Evolutionary conservation across 2,113 vertebrate species (phyloP), one percentile per base, ranked within the genome.

Genomic region (Promerops cafer): DNA sequence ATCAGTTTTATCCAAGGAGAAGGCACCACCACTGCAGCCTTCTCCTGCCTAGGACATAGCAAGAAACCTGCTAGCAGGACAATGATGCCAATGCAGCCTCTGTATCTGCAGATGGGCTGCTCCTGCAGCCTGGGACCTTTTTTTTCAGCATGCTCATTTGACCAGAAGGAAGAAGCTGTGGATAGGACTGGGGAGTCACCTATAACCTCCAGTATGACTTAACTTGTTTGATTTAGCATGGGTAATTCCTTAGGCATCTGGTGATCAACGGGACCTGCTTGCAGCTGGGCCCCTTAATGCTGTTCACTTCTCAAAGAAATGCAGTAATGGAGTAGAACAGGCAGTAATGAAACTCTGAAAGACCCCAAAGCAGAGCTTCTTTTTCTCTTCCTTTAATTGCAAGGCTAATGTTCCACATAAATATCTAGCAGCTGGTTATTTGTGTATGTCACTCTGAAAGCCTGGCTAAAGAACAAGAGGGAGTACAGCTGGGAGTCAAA

Each of bases 361-460:
- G 83, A 94, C 61, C 83, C 80, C 76, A 61, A 87, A 84, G 50
- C 20, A 74, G 63, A 87, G 77, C 56, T 95, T 87, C 89, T 91
- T 96, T 96, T 83, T 76, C 74, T 90, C 72, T 90, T 42, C 18
- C 64, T 90, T 92, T 95, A 96, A 96, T 97, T 97, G 83, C 88
- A 81, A 94, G 86, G 85, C 76, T 95, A 92, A 93, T 81, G 87
- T 95, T 96, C 77, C 61, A 81, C 81, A 96, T 87, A 84, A 94
- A 94, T 92, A 90, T 95, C 93, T 83, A 92, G 93, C 96, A 96
- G 96, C 94, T 97, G 96, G 82, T 94, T 96, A 82, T 92, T 92
- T 95, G 93, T 93, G 42, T 57, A 60, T 72, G 89, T 92, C 65
- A 61, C 84, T 84, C 81, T 91, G 89, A 96, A 96, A 95, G 89